These are phyloP conservation scores for Xiphorhynchus erythropygius DNA, from an alignment of 2,797 vertebrate genomes.

Conservation along the genomic window DNA sequence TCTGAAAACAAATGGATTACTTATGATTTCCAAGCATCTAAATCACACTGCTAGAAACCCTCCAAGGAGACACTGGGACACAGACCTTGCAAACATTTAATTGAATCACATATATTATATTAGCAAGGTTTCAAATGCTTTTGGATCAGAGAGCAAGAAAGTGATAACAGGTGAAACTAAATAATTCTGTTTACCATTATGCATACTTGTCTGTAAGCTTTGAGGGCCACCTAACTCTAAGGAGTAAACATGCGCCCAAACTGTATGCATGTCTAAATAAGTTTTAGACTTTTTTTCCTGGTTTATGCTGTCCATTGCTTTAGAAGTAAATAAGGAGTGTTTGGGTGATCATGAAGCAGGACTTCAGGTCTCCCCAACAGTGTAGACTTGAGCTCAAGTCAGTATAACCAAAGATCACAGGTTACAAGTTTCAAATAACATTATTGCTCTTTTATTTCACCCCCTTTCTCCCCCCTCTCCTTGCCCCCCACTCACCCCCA, in stretches of 20 bases:
- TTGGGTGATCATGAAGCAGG: background rate
- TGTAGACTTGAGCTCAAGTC: background rate
- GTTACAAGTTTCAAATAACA: background rate
- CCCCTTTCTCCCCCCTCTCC: too few species aligned
- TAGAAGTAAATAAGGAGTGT: background rate
- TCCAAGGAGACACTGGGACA: background rate
- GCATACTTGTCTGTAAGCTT: background rate
- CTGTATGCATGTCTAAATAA: background rate
- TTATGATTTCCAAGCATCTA: background rate
- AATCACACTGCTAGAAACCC: background rate
- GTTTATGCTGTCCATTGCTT: background rate
- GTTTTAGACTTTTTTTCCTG: background rate
- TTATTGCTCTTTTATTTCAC: background rate
- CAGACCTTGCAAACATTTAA: background rate
- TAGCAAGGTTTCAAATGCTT: background rate
- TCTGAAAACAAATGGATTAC: background rate
- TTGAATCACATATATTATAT: background rate
- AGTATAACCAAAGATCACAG: background rate
- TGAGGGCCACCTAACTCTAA: background rate
- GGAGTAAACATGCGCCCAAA: background rate
- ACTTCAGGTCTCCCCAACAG: background rate
- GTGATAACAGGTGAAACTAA: background rate
- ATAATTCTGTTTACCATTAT: background rate
- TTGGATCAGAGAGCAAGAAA: background rate
- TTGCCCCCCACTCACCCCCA: too few species aligned